These are phyloP conservation scores for Drosophila seguyi DNA, from an alignment of 1,140 invertebrate species.

Conservation along the genomic window DNA sequence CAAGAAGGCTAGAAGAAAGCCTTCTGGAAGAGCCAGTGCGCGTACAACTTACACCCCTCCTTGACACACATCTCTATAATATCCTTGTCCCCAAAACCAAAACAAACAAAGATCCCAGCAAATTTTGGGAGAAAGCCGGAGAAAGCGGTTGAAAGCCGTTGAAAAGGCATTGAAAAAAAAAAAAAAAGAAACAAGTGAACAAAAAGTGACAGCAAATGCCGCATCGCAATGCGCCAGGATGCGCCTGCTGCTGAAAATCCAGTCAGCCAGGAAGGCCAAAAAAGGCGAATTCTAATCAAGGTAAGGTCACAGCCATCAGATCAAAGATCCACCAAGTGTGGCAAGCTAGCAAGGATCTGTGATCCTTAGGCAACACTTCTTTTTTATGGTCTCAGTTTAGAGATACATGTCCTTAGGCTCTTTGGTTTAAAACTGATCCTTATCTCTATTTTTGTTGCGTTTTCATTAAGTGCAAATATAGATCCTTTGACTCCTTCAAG, in stretches of 20 bases:
- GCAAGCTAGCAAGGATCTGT: too few relatives aligned
- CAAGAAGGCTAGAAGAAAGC: neutral
- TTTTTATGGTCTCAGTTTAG: too few relatives aligned
- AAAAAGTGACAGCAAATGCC: constrained; percentile 1
- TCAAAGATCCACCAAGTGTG: neutral
- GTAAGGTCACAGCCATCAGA: constrained; percentile 6
- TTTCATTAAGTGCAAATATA: neutral
- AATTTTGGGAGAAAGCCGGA: constrained; percentile 10
- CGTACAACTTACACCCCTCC: constrained; percentile 5
- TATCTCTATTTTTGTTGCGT: neutral
- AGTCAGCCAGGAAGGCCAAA: constrained; percentile 5
- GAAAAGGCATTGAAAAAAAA: neutral
- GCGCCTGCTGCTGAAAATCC: constrained; percentile 6
- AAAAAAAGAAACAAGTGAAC: neutral
- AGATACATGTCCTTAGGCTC: neutral
- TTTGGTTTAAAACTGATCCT: too few relatives aligned
- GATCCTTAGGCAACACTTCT: neutral
- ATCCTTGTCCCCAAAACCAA: neutral
- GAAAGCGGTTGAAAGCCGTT: constrained; percentile 14
- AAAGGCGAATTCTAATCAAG: constrained; percentile 5
- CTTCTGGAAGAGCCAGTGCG: constrained; percentile 9
- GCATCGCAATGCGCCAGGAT: constrained; percentile 18
- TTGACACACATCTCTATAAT: neutral
- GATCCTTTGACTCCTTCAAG: neutral
- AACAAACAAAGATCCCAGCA: neutral